Conservation (phyloP, 2,113 vertebrate species). For the Archilochus colubris region DNA sequence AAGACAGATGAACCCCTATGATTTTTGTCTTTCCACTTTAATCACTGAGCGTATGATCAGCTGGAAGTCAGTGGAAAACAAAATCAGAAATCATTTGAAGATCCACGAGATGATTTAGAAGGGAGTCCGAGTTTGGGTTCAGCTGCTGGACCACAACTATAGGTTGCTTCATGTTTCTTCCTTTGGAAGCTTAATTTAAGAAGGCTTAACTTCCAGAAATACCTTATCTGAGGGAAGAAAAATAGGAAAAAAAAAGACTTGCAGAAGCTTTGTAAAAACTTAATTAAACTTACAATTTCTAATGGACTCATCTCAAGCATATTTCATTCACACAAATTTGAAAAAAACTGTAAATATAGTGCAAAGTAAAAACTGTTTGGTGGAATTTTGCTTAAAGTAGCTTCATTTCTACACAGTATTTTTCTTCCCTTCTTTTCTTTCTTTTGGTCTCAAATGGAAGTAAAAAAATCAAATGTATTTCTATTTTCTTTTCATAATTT, state of each 20-base stretch:
- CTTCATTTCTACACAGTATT: not conserved
- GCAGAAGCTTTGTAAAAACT: not conserved
- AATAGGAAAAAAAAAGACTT: not conserved
- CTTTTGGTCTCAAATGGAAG: conserved; percentile 10
- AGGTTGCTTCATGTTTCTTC: not conserved
- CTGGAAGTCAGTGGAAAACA: not conserved
- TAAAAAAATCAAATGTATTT: not conserved
- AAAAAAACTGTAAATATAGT: not conserved
- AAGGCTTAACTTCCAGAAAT: not conserved
- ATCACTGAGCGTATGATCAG: not conserved
- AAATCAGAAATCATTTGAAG: not conserved
- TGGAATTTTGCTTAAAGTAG: not conserved
- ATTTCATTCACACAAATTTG: not conserved
- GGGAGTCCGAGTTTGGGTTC: not conserved
- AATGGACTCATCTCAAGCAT: not conserved
- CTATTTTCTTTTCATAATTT: not conserved
- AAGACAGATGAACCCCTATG: not conserved
- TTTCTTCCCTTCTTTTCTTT: conserved; percentile 12
- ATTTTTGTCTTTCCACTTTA: not conserved
- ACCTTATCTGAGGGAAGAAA: fast-evolving
- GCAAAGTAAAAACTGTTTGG: not conserved
- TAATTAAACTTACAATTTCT: not conserved
- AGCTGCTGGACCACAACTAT: not conserved
- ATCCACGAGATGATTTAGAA: not conserved
- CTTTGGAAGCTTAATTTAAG: not conserved